phyloP scores from a whole-genome alignment of 2,113 vertebrate genomes.

The Riparia riparia region DNA sequence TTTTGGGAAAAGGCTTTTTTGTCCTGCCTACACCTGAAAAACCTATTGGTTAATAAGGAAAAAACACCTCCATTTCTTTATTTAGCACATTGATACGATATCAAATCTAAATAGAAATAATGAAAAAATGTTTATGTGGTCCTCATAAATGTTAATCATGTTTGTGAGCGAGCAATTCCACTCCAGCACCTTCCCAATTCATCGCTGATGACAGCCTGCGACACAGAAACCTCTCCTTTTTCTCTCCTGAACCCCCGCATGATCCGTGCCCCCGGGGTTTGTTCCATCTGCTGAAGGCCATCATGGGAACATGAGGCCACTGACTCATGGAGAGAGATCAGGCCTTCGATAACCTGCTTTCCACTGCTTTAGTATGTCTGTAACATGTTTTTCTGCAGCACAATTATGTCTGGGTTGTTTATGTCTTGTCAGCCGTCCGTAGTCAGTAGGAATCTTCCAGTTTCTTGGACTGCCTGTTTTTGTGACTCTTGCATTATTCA shows the following conservation, averaged over 20 bases:
- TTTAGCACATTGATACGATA: not conserved
- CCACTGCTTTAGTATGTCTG: not conserved
- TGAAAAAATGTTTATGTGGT: not conserved
- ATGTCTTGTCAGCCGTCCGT: not conserved
- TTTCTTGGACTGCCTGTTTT: not conserved
- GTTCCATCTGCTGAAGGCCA: conserved; percentile 16
- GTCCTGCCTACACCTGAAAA: not conserved
- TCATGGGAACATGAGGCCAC: not conserved
- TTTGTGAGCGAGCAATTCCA: not conserved
- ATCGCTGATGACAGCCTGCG: not conserved
- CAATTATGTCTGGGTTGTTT: not conserved
- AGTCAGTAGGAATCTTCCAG: not conserved
- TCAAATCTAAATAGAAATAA: not conserved
- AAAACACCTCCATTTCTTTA: not conserved
- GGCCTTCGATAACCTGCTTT: not conserved
- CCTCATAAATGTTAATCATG: not conserved
- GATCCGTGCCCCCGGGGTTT: not conserved
- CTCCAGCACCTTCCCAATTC: not conserved
- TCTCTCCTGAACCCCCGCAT: not conserved
- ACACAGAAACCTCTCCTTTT: not conserved
- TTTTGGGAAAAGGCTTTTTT: not conserved
- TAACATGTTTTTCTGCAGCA: not conserved
- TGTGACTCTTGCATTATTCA: not conserved
- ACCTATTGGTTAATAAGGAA: not conserved
- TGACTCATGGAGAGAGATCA: conserved; percentile 7